Evolutionary conservation across 2,888 invertebrate genomes (phyloP).

Genomic region (Cordilura impudica): DNA sequence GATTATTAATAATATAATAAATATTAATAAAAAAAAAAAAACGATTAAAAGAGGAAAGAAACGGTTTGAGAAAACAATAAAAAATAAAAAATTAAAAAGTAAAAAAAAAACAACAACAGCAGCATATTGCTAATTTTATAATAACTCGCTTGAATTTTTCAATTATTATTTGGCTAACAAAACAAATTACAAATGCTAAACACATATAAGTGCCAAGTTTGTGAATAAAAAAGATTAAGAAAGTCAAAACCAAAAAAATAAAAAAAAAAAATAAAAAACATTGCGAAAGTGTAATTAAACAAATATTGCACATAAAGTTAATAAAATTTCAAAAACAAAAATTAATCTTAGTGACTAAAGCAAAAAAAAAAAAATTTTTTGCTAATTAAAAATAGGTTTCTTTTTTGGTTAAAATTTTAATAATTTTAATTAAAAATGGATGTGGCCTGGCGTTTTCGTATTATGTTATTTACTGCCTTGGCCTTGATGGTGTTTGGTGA

Average conservation of each 20-base stretch:
- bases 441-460: constrained; percentile 77
- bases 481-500: constrained; percentile 77
- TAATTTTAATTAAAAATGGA: constrained; percentile 69
- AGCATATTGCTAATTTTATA: constrained; percentile 1
- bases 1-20: not conserved
- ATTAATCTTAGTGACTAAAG: too few species aligned
- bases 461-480: constrained; percentile 75
- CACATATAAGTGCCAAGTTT: constrained; percentile 45
- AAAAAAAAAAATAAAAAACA: constrained; percentile 8
- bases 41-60: constrained; percentile 16
- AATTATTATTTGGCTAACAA: constrained; percentile 31
- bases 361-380: not conserved
- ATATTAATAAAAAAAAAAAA: not conserved
- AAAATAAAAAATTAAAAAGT: constrained; percentile 17
- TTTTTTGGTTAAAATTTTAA: not conserved
- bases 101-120: too few species aligned
- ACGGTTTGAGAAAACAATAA: constrained; percentile 4
- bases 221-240: constrained; percentile 18
- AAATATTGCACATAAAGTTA: not conserved
- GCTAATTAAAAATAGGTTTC: not conserved
- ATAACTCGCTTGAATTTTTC: constrained; percentile 17
- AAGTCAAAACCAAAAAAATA: constrained; percentile 40
- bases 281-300: constrained; percentile 27
- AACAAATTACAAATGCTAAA: constrained; percentile 20
- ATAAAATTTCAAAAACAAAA: not conserved